Base-by-base conservation (phyloP, 2,888 invertebrate genomes). In the Saturnia japonica region DNA sequence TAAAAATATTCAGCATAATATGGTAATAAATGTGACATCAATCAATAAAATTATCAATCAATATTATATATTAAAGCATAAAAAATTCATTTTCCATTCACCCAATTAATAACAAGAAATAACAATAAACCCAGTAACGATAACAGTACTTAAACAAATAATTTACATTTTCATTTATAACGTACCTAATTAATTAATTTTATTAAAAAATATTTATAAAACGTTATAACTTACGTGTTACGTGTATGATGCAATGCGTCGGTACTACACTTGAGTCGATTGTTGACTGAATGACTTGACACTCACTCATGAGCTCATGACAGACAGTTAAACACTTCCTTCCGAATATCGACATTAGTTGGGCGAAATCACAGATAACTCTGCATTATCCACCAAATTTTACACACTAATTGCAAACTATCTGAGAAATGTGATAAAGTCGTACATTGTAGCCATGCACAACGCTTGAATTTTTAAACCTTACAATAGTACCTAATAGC, bases 231-330 rank as follows among this genome's bases (percentile, higher is more conserved):
- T n/a, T n/a, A n/a, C n/a, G n/a, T n/a, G 22, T 64, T 64, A 64
- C 64, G 7, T 64, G 34, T 64, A 7, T 64, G 64, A 64, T 64
- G 64, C 64, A 64, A 64, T 64, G 40, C 64, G 64, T n/a, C n/a
- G n/a, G n/a, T 34, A n/a, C 40, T 28, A 62, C 34, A 34, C 40
- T 8, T 7, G 19, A 34, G 40, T 40, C 64, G n/a, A 40, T 11
- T 16, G 68, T 34, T n/a, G 34, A 51, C 34, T 51, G 54, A 68
- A 51, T 54, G 25, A 57, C 14, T 28, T 57, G 57, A 57, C 57
- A n/a, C n/a, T n/a, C n/a, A n/a, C n/a, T n/a, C n/a, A n/a, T n/a
- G n/a, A n/a, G n/a, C n/a, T n/a, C 25, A 11, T 25, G 0, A 25
- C 14, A 57, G 25, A 25, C 57, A 57, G 25, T 57, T 34, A 34